These are phyloP conservation scores for Xiphophorus maculatus DNA, from an alignment of 2,113 vertebrate species.

Conservation along the genomic window DNA sequence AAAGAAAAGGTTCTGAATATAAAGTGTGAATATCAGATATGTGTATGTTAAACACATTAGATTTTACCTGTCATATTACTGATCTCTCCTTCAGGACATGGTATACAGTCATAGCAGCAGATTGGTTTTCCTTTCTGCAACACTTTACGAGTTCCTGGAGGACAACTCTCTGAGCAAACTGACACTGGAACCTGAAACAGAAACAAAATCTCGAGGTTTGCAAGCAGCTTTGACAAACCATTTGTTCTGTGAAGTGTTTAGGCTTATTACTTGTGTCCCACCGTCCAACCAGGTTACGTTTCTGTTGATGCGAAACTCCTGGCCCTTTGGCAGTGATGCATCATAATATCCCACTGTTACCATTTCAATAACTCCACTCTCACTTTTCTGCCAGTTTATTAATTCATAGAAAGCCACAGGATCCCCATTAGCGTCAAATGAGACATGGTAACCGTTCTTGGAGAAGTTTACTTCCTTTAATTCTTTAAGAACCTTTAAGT, in stretches of 20 bases:
- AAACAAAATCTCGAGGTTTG: not conserved
- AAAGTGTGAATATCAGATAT: no score
- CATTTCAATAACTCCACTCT: not conserved
- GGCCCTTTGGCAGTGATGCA: not conserved
- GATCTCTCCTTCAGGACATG: constrained; percentile 8
- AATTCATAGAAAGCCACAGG: constrained; percentile 2
- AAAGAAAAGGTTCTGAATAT: not conserved
- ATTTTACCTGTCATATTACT: not conserved
- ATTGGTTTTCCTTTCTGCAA: constrained; percentile 4
- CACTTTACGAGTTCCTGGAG: constrained; percentile 4
- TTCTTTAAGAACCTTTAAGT: constrained; percentile 59
- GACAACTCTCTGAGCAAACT: not conserved
- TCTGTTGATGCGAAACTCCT: not conserved
- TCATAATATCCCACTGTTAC: constrained; percentile 1
- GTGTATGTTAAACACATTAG: not conserved
- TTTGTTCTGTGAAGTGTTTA: not conserved
- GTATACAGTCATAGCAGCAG: constrained; percentile 7
- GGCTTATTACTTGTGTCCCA: not conserved
- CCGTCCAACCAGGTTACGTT: not conserved
- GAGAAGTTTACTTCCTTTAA: constrained; percentile 38
- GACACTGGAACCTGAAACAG: not conserved
- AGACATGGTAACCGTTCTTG: constrained; percentile 39
- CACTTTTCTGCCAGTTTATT: constrained; percentile 2
- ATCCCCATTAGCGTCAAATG: constrained; percentile 3
- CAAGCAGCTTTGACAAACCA: not conserved